Conservation (phyloP, 2,888 invertebrate species). For the Torymus aiolomorphi region DNA sequence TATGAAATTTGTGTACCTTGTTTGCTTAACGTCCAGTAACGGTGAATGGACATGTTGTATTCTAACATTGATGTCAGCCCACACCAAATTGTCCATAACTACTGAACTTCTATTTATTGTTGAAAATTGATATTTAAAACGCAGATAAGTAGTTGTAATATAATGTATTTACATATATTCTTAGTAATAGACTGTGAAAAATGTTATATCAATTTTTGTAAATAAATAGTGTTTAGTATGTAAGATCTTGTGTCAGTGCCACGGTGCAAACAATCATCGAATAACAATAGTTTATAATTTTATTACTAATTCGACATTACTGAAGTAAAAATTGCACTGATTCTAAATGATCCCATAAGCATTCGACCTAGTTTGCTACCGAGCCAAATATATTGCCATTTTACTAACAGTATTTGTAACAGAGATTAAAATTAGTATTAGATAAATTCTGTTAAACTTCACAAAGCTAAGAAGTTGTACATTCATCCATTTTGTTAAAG, state of each 20-base stretch:
- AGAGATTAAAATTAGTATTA: conserved; percentile 55
- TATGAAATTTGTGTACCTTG: conserved; percentile 61
- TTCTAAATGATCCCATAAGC: conserved; percentile 68
- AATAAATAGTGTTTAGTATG: conserved; percentile 52
- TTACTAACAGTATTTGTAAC: conserved; percentile 45
- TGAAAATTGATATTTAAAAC: conserved; percentile 42
- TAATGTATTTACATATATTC: too few relatives aligned
- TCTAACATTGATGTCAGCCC: conserved; percentile 76
- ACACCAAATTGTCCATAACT: conserved; percentile 74
- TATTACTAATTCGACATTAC: conserved; percentile 68
- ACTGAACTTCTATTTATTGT: conserved; percentile 44
- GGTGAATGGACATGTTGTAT: conserved; percentile 74
- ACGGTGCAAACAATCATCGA: conserved; percentile 75
- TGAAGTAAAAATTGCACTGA: conserved; percentile 64
- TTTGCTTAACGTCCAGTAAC: conserved; percentile 69
- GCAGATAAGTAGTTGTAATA: background rate
- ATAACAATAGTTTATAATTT: conserved; percentile 70
- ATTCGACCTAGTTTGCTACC: conserved; percentile 69
- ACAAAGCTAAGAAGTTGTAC: conserved; percentile 59
- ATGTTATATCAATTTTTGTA: conserved; percentile 39
- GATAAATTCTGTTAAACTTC: conserved; percentile 59
- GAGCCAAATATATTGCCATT: conserved; percentile 58
- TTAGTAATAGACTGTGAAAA: too few relatives aligned
- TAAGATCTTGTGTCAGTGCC: conserved; percentile 73
- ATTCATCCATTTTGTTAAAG: conserved; percentile 58